Evolutionary conservation across 2,113 vertebrate genomes (phyloP).

Genomic region (Pyxicephalus adspersus): DNA sequence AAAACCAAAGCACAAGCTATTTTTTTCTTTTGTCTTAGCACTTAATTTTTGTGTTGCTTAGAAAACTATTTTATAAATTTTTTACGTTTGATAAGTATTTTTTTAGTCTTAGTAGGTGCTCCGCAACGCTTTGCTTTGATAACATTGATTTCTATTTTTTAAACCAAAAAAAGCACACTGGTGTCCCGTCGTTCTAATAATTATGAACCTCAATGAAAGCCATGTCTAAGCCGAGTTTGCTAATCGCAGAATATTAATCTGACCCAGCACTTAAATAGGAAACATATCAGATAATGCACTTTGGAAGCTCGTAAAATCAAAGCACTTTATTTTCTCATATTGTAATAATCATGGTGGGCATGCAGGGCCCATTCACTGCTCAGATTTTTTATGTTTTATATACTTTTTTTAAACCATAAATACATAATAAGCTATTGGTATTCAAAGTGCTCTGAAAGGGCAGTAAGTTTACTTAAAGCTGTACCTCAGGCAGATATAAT

Average conservation of each 20-base stretch:
- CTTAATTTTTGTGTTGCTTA: neutral
- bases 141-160: too few relatives aligned
- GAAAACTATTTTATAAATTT: neutral
- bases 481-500: too few relatives aligned
- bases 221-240: neutral
- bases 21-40: neutral
- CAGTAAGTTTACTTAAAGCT: too few relatives aligned
- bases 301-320: neutral
- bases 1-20: constrained; percentile 38
- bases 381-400: too few relatives aligned
- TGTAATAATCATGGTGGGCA: too few relatives aligned
- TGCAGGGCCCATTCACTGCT: too few relatives aligned
- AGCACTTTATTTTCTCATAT: neutral
- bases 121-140: neutral
- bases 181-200: too few relatives aligned
- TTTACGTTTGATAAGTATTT: neutral
- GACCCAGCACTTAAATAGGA: neutral
- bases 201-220: neutral
- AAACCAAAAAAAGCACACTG: too few relatives aligned
- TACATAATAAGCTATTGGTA: too few relatives aligned
- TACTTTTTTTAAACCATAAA: too few relatives aligned
- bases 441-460: too few relatives aligned
- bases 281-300: neutral
- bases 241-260: neutral
- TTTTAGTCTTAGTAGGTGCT: neutral